Evolutionary conservation across 2,888 invertebrate genomes (phyloP).

Genomic region (Tetropium fuscum): DNA sequence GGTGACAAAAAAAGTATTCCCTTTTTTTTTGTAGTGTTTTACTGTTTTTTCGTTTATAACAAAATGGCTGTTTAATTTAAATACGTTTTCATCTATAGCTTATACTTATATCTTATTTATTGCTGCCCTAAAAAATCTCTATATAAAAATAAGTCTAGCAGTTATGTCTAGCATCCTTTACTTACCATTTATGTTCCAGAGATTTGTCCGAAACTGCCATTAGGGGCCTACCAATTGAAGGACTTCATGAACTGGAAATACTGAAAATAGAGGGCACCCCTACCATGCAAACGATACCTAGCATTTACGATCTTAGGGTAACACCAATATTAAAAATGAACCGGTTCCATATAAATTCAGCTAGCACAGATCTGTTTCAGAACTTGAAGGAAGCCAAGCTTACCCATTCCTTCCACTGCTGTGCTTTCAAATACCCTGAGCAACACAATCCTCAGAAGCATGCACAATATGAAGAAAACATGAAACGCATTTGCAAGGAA

Average conservation of each 20-base stretch:
- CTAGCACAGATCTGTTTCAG: constrained; percentile 64
- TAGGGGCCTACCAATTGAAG: constrained; percentile 77
- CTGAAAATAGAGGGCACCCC: constrained; percentile 80
- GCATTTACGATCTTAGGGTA: constrained; percentile 84
- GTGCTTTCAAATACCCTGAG: constrained; percentile 87
- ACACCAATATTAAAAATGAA: constrained; percentile 44
- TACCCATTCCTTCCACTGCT: constrained; percentile 92
- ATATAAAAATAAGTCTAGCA: too few species aligned
- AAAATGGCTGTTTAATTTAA: too few species aligned
- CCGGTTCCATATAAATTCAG: neutral
- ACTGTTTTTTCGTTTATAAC: too few species aligned
- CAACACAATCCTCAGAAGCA: constrained; percentile 81
- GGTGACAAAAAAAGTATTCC: too few species aligned
- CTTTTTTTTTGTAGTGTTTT: too few species aligned
- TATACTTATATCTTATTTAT: too few species aligned
- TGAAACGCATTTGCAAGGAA: constrained; percentile 57
- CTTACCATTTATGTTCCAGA: too few species aligned
- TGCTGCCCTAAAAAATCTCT: too few species aligned
- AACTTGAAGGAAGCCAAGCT: constrained; percentile 77
- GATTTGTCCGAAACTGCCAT: constrained; percentile 87
- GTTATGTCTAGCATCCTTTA: too few species aligned
- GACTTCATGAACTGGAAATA: constrained; percentile 78
- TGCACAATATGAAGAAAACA: constrained; percentile 71
- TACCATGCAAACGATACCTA: constrained; percentile 83
- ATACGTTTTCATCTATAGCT: too few species aligned